phyloP scores from a whole-genome alignment of 2,797 vertebrate genomes.

The Amniataba percoides region DNA sequence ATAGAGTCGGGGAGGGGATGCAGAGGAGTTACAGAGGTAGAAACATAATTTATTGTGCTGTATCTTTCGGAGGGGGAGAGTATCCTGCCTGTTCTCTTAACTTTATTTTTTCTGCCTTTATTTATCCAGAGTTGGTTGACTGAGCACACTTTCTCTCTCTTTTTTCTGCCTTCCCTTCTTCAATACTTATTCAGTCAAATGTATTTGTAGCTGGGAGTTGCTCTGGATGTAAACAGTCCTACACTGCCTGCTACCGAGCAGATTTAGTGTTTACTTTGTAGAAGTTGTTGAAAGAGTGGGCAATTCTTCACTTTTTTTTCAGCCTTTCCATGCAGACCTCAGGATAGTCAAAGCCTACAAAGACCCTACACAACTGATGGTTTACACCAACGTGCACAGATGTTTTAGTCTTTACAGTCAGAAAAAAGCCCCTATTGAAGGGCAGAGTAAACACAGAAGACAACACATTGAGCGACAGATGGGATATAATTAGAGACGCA shows the following conservation, averaged over 20 bases:
- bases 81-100: slow-evolving; percentile 30
- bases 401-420: not conserved
- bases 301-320: not conserved
- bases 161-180: slow-evolving; percentile 18
- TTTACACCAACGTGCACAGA: not conserved
- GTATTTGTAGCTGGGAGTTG: slow-evolving; percentile 14
- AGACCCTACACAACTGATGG: not conserved
- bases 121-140: slow-evolving; percentile 57
- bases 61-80: slow-evolving; percentile 29
- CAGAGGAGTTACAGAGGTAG: slow-evolving; percentile 54
- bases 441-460: not conserved
- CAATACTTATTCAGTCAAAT: slow-evolving; percentile 51
- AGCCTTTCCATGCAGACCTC: not conserved
- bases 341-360: not conserved
- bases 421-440: not conserved
- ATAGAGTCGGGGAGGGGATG: slow-evolving; percentile 41
- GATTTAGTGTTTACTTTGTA: slow-evolving; percentile 27
- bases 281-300: slow-evolving; percentile 35
- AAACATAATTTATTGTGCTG: slow-evolving; percentile 50
- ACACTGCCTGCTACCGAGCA: slow-evolving; percentile 27
- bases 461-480: not conserved
- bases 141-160: slow-evolving; percentile 35
- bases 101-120: slow-evolving; percentile 47
- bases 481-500: not conserved
- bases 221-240: slow-evolving; percentile 27